Evolutionary conservation across 2,888 invertebrate species (phyloP), one percentile per base, ranked within the genome.

Genomic region (Pachymerium ferrugineum): DNA sequence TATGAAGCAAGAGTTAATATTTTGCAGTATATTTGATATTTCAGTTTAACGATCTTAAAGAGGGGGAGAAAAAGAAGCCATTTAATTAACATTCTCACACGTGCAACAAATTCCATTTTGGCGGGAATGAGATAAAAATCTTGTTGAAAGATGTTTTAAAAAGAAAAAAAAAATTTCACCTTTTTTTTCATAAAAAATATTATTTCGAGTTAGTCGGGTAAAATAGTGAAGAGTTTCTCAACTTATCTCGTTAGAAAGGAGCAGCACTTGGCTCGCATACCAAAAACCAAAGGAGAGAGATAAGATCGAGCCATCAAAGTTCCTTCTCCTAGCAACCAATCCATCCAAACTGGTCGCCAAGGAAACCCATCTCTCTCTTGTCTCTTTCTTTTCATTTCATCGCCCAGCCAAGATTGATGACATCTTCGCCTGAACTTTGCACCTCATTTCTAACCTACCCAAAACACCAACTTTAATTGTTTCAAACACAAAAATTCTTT

Each of bases 331-430:
- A 62, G 62, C 62, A 62, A 62, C 62, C 62, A 62, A 62, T 62
- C 62, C 62, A 62, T 62, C 62, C 62, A 62, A 62, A 62, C 62
- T 62, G 62, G 62, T 62, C 62, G 62, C 62, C 62, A 28, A 62
- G 62, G 62, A 62, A 62, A 62, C 62, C 62, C 62, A 62, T 62
- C 62, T 62, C 62, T n/a, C n/a, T 62, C 62, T 62, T 62, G 62
- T 62, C 62, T 62, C 62, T 62, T 62, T 62, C 62, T 62, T 62
- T 62, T 62, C 62, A 62, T 62, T 62, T 62, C 62, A 62, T 62
- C 62, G 62, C 62, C 28, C 28, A 22, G 22, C 28, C 62, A 62
- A 62, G 62, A 62, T 62, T 62, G 62, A 62, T 62, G 62, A 62
- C 62, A 62, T 62, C 28, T 62, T 62, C 62, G 62, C 62, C 62